Base-by-base conservation (phyloP, 2,797 vertebrate genomes). In the Podargus strigoides region DNA sequence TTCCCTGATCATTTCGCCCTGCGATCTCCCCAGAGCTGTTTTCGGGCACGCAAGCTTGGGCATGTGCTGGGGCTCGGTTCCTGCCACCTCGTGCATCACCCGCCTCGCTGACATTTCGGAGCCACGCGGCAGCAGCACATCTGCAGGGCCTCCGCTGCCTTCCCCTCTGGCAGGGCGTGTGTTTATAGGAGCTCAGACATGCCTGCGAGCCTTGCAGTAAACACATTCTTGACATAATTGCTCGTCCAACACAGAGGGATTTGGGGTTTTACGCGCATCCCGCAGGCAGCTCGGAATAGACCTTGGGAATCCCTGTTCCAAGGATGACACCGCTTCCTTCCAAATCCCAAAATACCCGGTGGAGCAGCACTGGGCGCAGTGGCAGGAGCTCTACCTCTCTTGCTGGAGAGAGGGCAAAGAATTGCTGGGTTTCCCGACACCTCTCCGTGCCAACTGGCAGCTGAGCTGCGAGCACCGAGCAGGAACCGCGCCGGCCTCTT, bases 161-260 rank as follows among this genome's bases (percentile, higher is more conserved):
- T 72, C 64, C 79, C 75, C 82, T 49, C 6, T 28, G 34, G 95
- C 86, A 50, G 81, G 72, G 80, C 4, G 32, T 56, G 58, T 74
- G 90, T 94, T 86, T 50, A 16, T 56, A 80, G 90, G 88, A 95
- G 93, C 93, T 47, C 78, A 85, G 87, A 92, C 95, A 82, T 95
- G 94, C 85, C 92, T 94, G 79, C 17, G 5, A 96, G 91, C 91
- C 52, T 62, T 58, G 85, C 88, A 82, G 69, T 46, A 92, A 95
- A 92, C 86, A 93, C 93, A 90, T 95, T 92, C 92, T 83, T 94
- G 53, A 41, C 79, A 87, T 95, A 90, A 93, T 42, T 94, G 84
- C 84, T 84, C 39, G 90, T 92, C 89, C 92, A 85, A 42, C 1
- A 1, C 50, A 34, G 81, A 73, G 41, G 89, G 91, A 94, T 92